Conservation (phyloP, 2,113 vertebrate genomes). For the Notothenia rossii region DNA sequence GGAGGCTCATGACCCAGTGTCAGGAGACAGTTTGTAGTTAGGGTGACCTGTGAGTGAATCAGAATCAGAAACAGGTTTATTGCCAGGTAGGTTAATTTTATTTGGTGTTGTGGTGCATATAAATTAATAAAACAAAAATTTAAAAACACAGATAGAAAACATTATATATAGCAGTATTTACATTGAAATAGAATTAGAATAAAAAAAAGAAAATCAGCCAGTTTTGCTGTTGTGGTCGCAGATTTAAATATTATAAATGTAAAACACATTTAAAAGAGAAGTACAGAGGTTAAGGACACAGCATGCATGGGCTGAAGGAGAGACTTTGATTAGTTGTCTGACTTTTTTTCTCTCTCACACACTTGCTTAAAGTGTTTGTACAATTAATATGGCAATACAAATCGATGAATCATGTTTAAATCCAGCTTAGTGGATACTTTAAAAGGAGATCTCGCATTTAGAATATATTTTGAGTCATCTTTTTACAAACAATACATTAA, state of each 20-base stretch:
- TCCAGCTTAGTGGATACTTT: constrained; percentile 5
- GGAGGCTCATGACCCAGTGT: constrained; percentile 21
- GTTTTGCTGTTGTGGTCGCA: constrained; percentile 8
- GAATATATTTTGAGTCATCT: not conserved
- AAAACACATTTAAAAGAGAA: not conserved
- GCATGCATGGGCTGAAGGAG: not conserved
- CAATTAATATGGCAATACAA: constrained; percentile 29
- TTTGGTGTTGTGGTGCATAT: no score
- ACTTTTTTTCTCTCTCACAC: not conserved
- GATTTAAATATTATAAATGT: constrained; percentile 4
- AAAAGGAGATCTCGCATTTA: not conserved
- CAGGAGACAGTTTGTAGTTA: constrained; percentile 35
- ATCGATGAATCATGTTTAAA: constrained; percentile 34
- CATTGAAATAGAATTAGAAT: no score
- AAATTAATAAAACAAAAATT: no score
- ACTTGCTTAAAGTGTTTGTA: constrained; percentile 12
- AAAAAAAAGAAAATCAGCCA: no score
- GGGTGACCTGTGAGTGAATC: constrained; percentile 31
- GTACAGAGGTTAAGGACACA: not conserved
- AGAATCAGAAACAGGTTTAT: no score
- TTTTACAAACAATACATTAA: not conserved
- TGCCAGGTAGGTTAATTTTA: no score
- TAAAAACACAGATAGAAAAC: no score
- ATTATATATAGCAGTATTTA: no score
- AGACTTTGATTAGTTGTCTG: not conserved